Base-by-base conservation (phyloP, 1,140 invertebrate species). In the Temnothorax nylanderi region DNA sequence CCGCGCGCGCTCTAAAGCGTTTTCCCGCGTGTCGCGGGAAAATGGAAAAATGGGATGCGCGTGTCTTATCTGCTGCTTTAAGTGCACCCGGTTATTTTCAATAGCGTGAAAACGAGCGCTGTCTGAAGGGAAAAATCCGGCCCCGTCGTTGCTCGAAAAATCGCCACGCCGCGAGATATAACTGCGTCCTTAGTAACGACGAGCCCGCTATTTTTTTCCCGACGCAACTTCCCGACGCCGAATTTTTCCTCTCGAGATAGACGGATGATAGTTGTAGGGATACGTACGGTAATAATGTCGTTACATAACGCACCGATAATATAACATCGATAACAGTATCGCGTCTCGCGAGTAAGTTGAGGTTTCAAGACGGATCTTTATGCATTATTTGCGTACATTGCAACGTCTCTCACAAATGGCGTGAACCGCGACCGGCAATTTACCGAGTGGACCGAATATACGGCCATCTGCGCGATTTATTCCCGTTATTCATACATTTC, bases 31-130 rank as follows among this genome's bases (percentile, higher is more conserved):
- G 80, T 84, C 80, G 69, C 54, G 80, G 41, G 32, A 60, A 75
- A 84, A 84, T 60, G 54, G 54, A 84, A 75, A 75, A 84, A 84
- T 84, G 80, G 69, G 80, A 74, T 41, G 32, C 80, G 69, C 80
- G 80, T 84, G 80, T 84, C 80, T 84, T 84, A 84, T 84, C 80
- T 84, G 69, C 69, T 62, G 80, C 58, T 84, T 62, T 84, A 84
- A 84, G 80, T 84, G 69, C 69, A 32, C 54, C 69, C 69, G 32
- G 54, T 84, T 84, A 84, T 60, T 56, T 72, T 84, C 80, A 84
- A 84, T 75, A 44, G 80, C 80, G 54, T 75, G 80, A 75, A 84
- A 84, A 44, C 69, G 69, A 37, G 41, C 80, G 69, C 18, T 60
- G 80, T 75, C 69, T 60, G 6, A 47, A 75, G 54, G 69, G 69